Conservation (phyloP, 2,113 vertebrate species). For the Sylvilagus bachmani region DNA sequence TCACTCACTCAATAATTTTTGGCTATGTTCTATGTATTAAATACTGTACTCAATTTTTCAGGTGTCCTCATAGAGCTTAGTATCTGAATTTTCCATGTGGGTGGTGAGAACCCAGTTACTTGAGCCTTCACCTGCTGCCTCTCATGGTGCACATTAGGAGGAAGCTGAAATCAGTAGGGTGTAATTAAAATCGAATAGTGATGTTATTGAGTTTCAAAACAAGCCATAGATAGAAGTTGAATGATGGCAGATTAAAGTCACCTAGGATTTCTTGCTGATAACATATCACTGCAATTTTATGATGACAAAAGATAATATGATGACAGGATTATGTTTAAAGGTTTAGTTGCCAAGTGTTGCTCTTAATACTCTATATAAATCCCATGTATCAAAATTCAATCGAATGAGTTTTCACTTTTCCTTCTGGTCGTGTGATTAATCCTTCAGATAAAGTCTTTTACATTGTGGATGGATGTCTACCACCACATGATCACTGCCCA, state of each 20-base stretch:
- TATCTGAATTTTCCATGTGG: background rate
- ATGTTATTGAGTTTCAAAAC: background rate
- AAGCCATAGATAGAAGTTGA: background rate
- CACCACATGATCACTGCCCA: background rate
- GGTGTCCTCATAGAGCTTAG: background rate
- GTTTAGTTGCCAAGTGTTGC: background rate
- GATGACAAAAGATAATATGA: background rate
- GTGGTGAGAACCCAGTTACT: too few relatives aligned
- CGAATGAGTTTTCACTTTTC: background rate
- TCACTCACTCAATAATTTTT: background rate
- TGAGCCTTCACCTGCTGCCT: too few relatives aligned
- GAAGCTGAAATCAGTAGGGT: background rate
- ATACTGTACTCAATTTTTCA: background rate
- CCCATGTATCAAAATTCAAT: slow-evolving; percentile 5
- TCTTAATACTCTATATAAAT: background rate
- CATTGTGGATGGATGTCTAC: background rate
- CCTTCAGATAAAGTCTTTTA: background rate
- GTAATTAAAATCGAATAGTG: slow-evolving; percentile 14
- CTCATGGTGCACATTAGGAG: too few relatives aligned
- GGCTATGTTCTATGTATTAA: background rate
- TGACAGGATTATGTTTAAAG: background rate
- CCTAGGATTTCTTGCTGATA: background rate
- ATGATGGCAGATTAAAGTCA: background rate
- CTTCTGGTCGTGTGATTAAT: background rate
- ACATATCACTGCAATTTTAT: background rate